A percentile compares a stretch with the other conserved stretches of the same genome.
These are phyloP conservation scores for Papilio polytes DNA, from an alignment of 1,140 invertebrate genomes.

Conservation along the genomic window DNA sequence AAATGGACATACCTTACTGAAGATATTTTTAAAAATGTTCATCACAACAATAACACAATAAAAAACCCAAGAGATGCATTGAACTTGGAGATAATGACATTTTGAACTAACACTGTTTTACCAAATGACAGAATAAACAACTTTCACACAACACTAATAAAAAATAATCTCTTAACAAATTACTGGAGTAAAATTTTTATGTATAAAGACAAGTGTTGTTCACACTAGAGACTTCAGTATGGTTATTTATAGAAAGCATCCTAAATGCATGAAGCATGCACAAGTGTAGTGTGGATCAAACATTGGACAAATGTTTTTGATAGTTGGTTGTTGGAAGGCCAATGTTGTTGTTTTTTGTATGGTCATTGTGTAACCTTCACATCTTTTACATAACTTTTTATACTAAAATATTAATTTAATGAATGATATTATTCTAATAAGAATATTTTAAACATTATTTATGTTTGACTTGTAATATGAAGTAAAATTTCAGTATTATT, in stretches of 20 bases:
- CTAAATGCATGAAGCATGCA: conserved; percentile 72
- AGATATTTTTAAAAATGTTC: conserved; percentile 72
- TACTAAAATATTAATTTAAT: background rate
- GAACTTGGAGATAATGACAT: conserved; percentile 51
- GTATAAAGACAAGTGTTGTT: conserved; percentile 47
- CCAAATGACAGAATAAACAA: conserved; percentile 37
- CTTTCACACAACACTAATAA: conserved; percentile 24
- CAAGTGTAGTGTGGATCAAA: conserved; percentile 47
- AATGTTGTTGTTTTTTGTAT: conserved; percentile 33
- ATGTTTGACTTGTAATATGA: background rate
- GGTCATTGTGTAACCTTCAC: conserved; percentile 4
- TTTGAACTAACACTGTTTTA: conserved; percentile 52
- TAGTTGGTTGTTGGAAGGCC: conserved; percentile 2
- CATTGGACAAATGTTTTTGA: conserved; percentile 37
- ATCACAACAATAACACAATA: conserved; percentile 61
- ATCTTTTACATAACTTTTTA: background rate
- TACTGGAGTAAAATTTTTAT: background rate
- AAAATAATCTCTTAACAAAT: background rate
- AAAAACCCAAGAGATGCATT: conserved; percentile 47
- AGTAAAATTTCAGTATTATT: background rate
- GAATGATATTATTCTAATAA: background rate
- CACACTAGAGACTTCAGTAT: conserved; percentile 63
- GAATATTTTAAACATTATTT: background rate
- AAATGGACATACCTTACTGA: conserved; percentile 67
- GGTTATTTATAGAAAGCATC: conserved; percentile 77